phyloP scores from a whole-genome alignment of 2,797 vertebrate species.

The Chromis chromis region DNA sequence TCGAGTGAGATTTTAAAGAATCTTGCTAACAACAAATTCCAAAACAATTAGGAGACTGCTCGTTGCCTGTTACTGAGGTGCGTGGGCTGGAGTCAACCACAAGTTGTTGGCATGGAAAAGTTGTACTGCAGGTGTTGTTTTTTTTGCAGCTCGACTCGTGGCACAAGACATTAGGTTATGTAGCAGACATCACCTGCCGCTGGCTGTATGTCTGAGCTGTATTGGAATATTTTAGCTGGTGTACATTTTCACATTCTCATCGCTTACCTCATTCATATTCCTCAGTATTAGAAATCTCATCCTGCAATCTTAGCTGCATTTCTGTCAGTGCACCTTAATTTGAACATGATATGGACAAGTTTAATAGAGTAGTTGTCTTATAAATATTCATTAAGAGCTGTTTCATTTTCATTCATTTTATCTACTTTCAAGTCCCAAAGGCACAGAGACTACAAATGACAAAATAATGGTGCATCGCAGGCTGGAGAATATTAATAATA shows the following conservation, averaged over 20 bases:
- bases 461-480: constrained; percentile 25
- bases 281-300: not conserved
- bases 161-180: not conserved
- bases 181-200: not conserved
- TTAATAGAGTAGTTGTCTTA: not conserved
- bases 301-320: not conserved
- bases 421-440: constrained; percentile 20
- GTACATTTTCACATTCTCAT: not conserved
- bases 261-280: not conserved
- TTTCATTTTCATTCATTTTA: not conserved
- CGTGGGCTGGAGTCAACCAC: not conserved
- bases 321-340: not conserved
- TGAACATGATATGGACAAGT: not conserved
- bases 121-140: not conserved
- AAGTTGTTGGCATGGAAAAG: not conserved
- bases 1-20: not conserved
- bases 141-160: not conserved
- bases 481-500: constrained; percentile 3
- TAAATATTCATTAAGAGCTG: not conserved
- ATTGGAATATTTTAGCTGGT: not conserved
- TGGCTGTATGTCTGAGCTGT: not conserved
- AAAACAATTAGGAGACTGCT: not conserved
- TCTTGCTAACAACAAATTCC: not conserved
- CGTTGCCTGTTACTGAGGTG: not conserved
- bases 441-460: not conserved